These are phyloP conservation scores for Dryomyza anilis DNA, from an alignment of 2,888 invertebrate species.

Conservation along the genomic window DNA sequence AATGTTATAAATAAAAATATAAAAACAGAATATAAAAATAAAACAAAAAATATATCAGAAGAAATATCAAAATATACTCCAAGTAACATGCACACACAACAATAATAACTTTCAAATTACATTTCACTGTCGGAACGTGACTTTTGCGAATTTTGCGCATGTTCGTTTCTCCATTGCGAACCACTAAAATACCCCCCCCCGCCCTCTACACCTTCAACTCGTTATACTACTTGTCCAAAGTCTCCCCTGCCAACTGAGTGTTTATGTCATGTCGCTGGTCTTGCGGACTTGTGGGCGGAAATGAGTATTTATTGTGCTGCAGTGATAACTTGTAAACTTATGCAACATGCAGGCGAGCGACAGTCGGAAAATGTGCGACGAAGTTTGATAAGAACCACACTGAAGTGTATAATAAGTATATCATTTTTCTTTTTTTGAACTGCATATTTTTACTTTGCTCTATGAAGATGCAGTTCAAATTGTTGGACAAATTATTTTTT, in stretches of 20 bases:
- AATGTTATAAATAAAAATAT: no score
- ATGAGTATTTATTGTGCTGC: background rate
- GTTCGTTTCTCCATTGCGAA: no score
- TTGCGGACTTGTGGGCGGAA: background rate
- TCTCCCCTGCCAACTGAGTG: background rate
- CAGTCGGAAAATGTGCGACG: background rate
- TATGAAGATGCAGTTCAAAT: no score
- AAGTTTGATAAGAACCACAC: no score
- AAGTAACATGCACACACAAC: background rate
- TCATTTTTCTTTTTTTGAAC: no score
- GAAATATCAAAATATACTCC: background rate
- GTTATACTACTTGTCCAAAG: background rate
- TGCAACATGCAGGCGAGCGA: background rate
- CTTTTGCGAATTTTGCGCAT: conserved; percentile 1
- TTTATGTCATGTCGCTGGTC: background rate
- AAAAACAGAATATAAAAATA: no score
- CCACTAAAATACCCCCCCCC: background rate
- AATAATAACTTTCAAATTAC: background rate
- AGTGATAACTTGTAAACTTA: background rate
- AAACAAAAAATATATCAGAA: background rate
- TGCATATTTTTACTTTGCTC: no score
- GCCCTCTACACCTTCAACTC: background rate
- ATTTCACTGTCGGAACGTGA: conserved; percentile 1
- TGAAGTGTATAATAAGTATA: no score
- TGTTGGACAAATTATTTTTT: no score